phyloP scores from a whole-genome alignment of 2,797 vertebrate genomes.

The Arrhamphus sclerolepis region DNA sequence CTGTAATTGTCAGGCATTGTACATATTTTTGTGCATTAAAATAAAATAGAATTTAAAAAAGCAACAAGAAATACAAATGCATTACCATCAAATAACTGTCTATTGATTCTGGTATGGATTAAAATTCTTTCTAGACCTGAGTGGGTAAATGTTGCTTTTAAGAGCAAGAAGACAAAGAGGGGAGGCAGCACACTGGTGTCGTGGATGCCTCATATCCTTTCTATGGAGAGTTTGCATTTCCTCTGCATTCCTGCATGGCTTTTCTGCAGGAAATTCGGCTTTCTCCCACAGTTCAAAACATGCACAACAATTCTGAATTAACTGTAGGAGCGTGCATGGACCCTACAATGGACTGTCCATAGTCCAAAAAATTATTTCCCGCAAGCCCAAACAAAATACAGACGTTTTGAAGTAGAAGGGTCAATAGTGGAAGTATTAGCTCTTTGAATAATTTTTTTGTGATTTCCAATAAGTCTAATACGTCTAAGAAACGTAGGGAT shows the following conservation, averaged over 20 bases:
- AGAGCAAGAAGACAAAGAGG: background rate
- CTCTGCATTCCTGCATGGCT: too few relatives aligned
- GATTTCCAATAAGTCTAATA: too few relatives aligned
- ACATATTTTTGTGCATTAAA: slow-evolving; percentile 25
- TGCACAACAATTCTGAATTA: background rate
- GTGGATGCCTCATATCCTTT: too few relatives aligned
- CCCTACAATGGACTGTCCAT: background rate
- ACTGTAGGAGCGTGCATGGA: background rate
- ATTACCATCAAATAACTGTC: slow-evolving; percentile 16
- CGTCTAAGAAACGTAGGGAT: too few relatives aligned
- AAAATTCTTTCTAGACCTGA: slow-evolving; percentile 11
- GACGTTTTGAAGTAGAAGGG: too few relatives aligned
- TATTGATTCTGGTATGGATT: slow-evolving; percentile 8
- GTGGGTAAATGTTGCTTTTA: slow-evolving; percentile 7
- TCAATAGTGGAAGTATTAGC: too few relatives aligned
- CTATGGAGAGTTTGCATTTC: too few relatives aligned
- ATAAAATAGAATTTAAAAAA: slow-evolving; percentile 6
- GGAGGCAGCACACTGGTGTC: background rate
- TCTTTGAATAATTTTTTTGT: too few relatives aligned
- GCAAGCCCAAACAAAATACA: too few relatives aligned
- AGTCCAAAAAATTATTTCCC: too few relatives aligned
- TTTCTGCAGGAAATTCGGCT: too few relatives aligned
- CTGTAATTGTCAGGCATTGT: slow-evolving; percentile 47
- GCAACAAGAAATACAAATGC: slow-evolving; percentile 19
- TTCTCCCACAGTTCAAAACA: too few relatives aligned